Conservation (phyloP, 2,888 invertebrate genomes). For the Caenorhabditis panamensis region DNA sequence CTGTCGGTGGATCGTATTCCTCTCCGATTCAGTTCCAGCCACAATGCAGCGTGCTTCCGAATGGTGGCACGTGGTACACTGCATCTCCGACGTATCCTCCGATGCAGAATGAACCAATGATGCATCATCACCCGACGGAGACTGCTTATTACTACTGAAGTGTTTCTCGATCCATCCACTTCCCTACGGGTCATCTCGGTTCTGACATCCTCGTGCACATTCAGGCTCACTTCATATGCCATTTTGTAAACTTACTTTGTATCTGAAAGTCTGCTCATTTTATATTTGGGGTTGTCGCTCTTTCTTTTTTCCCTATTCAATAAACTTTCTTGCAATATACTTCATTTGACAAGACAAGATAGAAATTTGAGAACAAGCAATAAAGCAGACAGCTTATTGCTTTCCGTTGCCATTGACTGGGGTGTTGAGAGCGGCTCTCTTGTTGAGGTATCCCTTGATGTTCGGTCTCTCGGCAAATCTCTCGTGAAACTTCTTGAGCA, state of each 20-base stretch:
- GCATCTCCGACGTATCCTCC: constrained; percentile 32
- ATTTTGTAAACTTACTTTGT: neutral
- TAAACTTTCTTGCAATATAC: neutral
- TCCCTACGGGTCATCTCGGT: constrained; percentile 20
- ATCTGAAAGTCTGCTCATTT: neutral
- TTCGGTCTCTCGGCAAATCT: constrained; percentile 65
- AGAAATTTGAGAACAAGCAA: neutral
- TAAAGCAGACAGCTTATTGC: constrained; percentile 39
- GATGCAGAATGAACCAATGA: constrained; percentile 38
- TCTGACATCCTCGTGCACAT: constrained; percentile 4
- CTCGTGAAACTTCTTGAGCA: constrained; percentile 73
- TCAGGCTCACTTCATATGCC: constrained; percentile 8
- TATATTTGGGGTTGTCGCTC: constrained; percentile 3
- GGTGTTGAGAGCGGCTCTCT: constrained; percentile 62
- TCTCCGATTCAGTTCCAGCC: constrained; percentile 40
- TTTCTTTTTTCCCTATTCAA: neutral
- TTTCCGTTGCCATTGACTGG: constrained; percentile 72
- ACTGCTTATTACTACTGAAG: constrained; percentile 13
- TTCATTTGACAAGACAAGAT: constrained; percentile 12
- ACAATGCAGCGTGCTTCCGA: constrained; percentile 21
- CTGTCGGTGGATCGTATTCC: neutral
- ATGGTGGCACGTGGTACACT: constrained; percentile 25
- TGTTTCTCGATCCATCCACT: neutral
- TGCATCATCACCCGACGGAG: constrained; percentile 2
- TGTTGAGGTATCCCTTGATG: constrained; percentile 67